These are phyloP conservation scores for Stichopus horrens DNA, from an alignment of 53 echinoderm and acorn worm species.

Conservation along the genomic window DNA sequence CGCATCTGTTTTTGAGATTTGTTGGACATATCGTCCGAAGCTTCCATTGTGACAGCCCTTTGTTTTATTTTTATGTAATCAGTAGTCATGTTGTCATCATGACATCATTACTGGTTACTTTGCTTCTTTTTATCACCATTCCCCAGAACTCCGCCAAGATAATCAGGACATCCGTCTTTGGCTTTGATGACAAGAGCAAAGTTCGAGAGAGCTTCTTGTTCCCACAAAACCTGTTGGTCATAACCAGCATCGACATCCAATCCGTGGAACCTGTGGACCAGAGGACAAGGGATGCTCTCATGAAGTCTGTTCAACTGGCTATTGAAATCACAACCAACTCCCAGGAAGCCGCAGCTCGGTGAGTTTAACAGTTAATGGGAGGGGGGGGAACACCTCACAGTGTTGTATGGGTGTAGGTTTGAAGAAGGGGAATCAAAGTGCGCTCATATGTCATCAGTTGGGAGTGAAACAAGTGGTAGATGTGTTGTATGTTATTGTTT, in stretches of 20 bases:
- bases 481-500: no score
- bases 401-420: no score
- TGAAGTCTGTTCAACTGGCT: slow-evolving; percentile 99
- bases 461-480: no score
- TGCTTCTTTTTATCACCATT: neutral
- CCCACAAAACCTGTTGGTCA: slow-evolving; percentile 92
- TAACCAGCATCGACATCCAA: slow-evolving; percentile 99
- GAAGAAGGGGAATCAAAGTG: no score
- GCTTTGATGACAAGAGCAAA: slow-evolving; percentile 85
- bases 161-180: slow-evolving; percentile 97
- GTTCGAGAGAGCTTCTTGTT: slow-evolving; percentile 82
- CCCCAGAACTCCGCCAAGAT: slow-evolving; percentile 94
- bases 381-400: neutral
- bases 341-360: slow-evolving; percentile 85
- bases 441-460: no score
- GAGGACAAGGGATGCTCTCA: slow-evolving; percentile 92
- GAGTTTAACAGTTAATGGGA: neutral
- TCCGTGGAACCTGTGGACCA: slow-evolving; percentile 99
- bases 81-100: no score
- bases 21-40: no score
- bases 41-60: no score
- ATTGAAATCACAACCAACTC: slow-evolving; percentile 99
- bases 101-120: neutral
- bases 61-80: no score
- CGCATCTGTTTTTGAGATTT: no score